Evolutionary conservation across 2,797 vertebrate genomes (phyloP).

Genomic region (Astyanax mexicanus): DNA sequence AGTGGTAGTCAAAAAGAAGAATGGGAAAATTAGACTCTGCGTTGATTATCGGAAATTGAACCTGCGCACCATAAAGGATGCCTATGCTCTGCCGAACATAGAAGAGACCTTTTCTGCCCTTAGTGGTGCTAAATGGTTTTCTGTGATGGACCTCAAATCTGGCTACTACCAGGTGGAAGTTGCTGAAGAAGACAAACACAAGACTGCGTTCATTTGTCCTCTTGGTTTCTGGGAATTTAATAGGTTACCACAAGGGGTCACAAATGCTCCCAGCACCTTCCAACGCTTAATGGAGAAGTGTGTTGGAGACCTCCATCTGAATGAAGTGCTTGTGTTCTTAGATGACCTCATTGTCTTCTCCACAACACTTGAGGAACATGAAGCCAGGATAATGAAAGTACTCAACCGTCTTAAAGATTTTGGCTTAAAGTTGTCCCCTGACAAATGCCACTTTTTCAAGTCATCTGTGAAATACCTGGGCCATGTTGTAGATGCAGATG

Average conservation of each 20-base stretch:
- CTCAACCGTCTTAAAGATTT: not conserved
- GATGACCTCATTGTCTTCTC: slow-evolving; percentile 2
- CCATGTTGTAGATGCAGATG: not conserved
- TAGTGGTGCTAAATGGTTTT: slow-evolving; percentile 29
- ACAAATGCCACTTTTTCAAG: slow-evolving; percentile 8
- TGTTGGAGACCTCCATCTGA: not conserved
- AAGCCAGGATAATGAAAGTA: not conserved
- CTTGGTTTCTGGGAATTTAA: slow-evolving; percentile 37
- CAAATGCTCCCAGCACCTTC: not conserved
- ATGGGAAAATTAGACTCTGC: not conserved
- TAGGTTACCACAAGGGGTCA: too few species aligned
- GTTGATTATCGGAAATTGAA: slow-evolving; percentile 5
- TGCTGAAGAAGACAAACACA: slow-evolving; percentile 13
- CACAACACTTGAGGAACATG: not conserved
- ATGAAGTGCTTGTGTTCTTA: not conserved
- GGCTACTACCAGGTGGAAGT: not conserved
- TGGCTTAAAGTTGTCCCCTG: not conserved
- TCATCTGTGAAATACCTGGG: not conserved
- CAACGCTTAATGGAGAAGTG: slow-evolving; percentile 26
- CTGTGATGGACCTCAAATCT: slow-evolving; percentile 26
- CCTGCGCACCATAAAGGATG: not conserved
- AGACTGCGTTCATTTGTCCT: slow-evolving; percentile 32
- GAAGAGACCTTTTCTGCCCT: too few species aligned
- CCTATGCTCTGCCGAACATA: too few species aligned
- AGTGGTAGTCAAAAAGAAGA: too few species aligned